phyloP scores from a whole-genome alignment of 2,888 invertebrate species.

The Cyrtodaria siliqua region DNA sequence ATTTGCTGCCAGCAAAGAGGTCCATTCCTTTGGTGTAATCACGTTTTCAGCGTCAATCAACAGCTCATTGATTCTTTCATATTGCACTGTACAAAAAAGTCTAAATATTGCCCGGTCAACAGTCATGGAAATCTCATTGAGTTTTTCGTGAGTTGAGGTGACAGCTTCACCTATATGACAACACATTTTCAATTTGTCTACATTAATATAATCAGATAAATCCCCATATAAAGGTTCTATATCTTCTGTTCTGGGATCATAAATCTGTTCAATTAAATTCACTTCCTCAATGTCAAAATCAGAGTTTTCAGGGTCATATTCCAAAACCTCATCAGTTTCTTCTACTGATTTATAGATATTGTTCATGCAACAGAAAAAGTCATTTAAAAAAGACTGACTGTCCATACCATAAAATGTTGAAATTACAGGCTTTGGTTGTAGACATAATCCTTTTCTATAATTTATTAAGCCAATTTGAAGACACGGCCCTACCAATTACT shows the following conservation, averaged over 20 bases:
- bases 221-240: no score
- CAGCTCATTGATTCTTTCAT: no score
- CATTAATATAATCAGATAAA: conserved; percentile 10
- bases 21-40: no score
- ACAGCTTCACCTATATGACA: background rate
- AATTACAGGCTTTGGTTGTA: conserved; percentile 26
- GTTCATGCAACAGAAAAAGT: conserved; percentile 8
- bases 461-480: conserved; percentile 1
- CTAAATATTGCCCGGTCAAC: no score
- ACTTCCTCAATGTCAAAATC: conserved; percentile 13
- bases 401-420: conserved; percentile 17
- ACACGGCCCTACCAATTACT: conserved; percentile 28
- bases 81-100: no score
- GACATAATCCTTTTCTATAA: conserved; percentile 33
- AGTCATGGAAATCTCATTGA: no score
- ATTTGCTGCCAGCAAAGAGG: no score
- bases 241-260: conserved; percentile 1
- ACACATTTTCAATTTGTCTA: conserved; percentile 3
- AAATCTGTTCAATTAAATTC: conserved; percentile 1
- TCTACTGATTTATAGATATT: conserved; percentile 2
- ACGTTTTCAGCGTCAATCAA: no score
- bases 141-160: no score
- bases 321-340: conserved; percentile 23
- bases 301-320: conserved; percentile 31
- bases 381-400: conserved; percentile 3